Evolutionary conservation across 2,113 vertebrate species (phyloP), one percentile per base, ranked within the genome.

Genomic region (Gobio gobio): DNA sequence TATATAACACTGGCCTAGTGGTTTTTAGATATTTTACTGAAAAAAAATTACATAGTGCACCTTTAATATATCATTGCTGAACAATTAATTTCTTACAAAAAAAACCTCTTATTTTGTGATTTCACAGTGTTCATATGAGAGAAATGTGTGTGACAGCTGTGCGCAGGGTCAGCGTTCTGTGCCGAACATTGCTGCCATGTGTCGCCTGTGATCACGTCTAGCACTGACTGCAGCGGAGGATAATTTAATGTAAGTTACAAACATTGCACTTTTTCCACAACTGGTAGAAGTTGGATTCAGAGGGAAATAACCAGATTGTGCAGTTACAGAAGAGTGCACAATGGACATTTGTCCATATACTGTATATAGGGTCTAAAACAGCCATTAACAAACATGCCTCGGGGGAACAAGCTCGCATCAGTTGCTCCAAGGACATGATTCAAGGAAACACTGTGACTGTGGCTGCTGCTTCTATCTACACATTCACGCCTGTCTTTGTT

Each of bases 141-240:
- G 73, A 49, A 76, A 75, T 51, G 73, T 76, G 24, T 76, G n/a
- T 51, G 73, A 54, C 73, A 75, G 73, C 73, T 51, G 73, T 51
- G 24, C 33, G 16, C 47, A 20, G n/a, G 73, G 73, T 76, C 73
- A 76, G 47, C 26, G 47, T 16, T 76, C 73, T 16, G 47, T 76
- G 43, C 70, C 10, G 70, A 73, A 73, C 70, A 43, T 70, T 43
- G 33, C 36, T 70, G 66, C 36, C 4, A 22, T 73, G 40, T 73
- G 47, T 76, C 47, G 9, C 47, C 73, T 18, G 24, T 76, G 73
- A 76, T 76, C 47, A 54, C 3, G 4, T 54, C 47, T 20, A 24
- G 45, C 16, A 33, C n/a, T 33, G 73, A 76, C 7, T 51, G 26
- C 47, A 76, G 73, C 0, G 43, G 13, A 54, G 8, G 73, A 76